Conservation (phyloP, 64 coral and sea anemone genomes). For the Actinia equina region DNA sequence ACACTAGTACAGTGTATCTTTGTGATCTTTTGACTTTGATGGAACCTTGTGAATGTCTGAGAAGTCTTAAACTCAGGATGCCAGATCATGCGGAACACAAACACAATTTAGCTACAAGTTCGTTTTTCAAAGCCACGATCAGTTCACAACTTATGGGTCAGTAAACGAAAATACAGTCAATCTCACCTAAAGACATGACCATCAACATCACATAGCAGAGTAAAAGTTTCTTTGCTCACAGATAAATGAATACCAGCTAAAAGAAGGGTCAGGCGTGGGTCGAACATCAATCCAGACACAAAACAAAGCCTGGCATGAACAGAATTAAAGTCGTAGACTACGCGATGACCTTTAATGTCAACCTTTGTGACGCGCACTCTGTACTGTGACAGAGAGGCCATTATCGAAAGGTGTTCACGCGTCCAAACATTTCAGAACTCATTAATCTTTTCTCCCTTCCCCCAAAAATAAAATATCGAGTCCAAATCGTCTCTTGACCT, state of each 20-base stretch:
- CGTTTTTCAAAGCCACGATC: neutral
- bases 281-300: conserved; percentile 30
- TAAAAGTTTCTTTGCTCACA: neutral
- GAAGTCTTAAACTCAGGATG: neutral
- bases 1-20: neutral
- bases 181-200: conserved; percentile 11
- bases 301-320: conserved; percentile 29
- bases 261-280: conserved; percentile 26
- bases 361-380: conserved; percentile 20
- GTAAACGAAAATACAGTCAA: neutral
- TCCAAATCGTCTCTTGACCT: neutral
- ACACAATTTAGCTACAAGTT: neutral
- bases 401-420: conserved; percentile 11
- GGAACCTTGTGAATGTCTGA: neutral
- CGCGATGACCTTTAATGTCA: conserved; percentile 12
- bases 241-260: conserved; percentile 1
- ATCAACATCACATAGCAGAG: conserved; percentile 1
- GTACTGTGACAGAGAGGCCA: conserved; percentile 17
- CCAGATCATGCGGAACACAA: conserved; percentile 1
- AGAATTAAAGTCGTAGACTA: conserved; percentile 10
- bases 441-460: neutral
- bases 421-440: neutral
- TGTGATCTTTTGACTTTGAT: conserved; percentile 6
- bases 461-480: neutral
- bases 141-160: neutral